Percentiles rank a stretch among this genome's conserved stretches.
phyloP scores from a whole-genome alignment of 2,113 vertebrate species.

The Micronisus gabar region DNA sequence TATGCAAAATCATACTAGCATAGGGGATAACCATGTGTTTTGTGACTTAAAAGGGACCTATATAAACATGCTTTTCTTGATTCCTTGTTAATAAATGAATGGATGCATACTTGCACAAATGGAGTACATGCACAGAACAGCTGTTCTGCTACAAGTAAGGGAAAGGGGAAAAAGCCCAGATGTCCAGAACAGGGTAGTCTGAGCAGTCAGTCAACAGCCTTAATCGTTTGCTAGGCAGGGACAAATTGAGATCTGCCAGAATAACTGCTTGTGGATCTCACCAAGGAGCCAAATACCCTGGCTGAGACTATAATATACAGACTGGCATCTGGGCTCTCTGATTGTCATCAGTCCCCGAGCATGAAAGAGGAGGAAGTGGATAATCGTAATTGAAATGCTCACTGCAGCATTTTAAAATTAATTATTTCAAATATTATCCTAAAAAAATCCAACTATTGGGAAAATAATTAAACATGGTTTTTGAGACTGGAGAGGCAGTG shows the following conservation, averaged over 20 bases:
- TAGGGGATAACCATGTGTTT: neutral
- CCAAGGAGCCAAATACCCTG: conserved; percentile 30
- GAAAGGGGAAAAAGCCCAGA: neutral
- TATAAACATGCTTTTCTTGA: neutral
- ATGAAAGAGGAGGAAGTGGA: neutral
- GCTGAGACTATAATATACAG: neutral
- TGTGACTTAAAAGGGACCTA: neutral
- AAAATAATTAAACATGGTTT: neutral
- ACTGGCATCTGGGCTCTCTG: neutral
- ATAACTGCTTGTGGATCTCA: neutral
- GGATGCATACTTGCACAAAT: neutral
- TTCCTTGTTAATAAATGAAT: neutral
- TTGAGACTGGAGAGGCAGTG: neutral
- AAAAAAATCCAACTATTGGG: neutral
- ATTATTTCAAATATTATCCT: conserved; percentile 16
- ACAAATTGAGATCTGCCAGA: conserved; percentile 29
- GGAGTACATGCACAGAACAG: neutral
- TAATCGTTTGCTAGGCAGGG: neutral
- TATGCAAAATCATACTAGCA: neutral
- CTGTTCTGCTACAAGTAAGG: neutral
- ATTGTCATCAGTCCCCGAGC: neutral
- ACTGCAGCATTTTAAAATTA: neutral
- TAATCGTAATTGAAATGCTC: neutral
- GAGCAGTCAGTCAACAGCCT: conserved; percentile 10
- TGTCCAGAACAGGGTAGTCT: neutral